Conservation (phyloP, 2,888 invertebrate species). For the Drosophila anomelani region DNA sequence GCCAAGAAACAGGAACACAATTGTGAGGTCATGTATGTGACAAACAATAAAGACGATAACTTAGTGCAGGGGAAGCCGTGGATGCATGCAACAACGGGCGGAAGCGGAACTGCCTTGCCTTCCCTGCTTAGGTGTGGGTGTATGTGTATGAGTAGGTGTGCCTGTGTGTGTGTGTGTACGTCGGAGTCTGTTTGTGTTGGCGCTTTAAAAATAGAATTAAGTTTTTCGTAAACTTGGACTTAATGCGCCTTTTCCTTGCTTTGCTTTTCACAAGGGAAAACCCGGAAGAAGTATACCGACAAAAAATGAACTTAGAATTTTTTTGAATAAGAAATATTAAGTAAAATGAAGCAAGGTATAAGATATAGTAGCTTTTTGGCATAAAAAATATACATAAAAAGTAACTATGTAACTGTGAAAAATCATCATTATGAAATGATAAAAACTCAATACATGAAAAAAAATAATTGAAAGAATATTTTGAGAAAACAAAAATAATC, state of each 20-base stretch:
- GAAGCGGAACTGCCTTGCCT: slow-evolving; percentile 53
- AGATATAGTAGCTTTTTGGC: no score
- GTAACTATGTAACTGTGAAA: no score
- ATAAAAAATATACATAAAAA: no score
- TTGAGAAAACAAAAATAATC: not conserved
- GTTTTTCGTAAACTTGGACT: slow-evolving; percentile 57
- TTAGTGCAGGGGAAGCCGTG: slow-evolving; percentile 50
- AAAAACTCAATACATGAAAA: no score
- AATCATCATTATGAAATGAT: no score
- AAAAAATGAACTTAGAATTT: not conserved
- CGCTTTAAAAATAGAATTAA: slow-evolving; percentile 66
- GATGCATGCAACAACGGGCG: slow-evolving; percentile 49
- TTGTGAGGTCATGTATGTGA: slow-evolving; percentile 77
- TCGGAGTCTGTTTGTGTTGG: slow-evolving; percentile 20
- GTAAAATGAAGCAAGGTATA: no score
- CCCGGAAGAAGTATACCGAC: not conserved
- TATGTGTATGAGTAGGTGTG: slow-evolving; percentile 4
- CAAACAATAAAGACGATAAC: slow-evolving; percentile 78
- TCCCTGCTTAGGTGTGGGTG: slow-evolving; percentile 14
- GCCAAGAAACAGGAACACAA: slow-evolving; percentile 66
- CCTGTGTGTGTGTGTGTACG: not conserved
- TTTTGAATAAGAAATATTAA: no score
- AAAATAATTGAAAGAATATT: not conserved
- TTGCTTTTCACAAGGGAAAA: slow-evolving; percentile 10
- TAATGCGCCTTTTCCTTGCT: slow-evolving; percentile 38